These are phyloP conservation scores for Phengaris alcon DNA, from an alignment of 2,888 invertebrate genomes.

Conservation along the genomic window DNA sequence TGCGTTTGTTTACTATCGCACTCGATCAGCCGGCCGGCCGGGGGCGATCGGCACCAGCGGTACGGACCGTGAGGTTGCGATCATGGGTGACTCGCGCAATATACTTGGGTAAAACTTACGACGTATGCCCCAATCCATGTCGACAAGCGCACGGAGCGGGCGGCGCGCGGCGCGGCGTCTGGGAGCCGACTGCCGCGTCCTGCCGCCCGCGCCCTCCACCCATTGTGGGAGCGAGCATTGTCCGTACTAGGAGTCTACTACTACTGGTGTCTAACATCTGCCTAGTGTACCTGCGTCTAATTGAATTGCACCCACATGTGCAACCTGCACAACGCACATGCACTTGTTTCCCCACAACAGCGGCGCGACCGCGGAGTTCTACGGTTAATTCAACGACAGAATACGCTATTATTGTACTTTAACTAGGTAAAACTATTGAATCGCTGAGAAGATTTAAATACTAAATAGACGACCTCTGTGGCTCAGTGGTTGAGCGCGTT, in stretches of 20 bases:
- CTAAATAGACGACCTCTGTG: no score
- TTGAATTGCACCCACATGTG: not conserved
- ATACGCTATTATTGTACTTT: not conserved
- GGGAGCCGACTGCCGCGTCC: conserved; percentile 73
- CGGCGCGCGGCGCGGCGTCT: conserved; percentile 71
- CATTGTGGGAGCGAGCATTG: conserved; percentile 59
- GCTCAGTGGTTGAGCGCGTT: no score
- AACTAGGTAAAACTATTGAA: not conserved
- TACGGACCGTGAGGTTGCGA: conserved; percentile 37
- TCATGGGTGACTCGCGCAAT: conserved; percentile 38
- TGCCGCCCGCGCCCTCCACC: conserved; percentile 63
- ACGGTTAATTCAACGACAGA: not conserved
- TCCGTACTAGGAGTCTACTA: conserved; percentile 46
- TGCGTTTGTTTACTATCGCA: conserved; percentile 78
- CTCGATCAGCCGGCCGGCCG: conserved; percentile 52
- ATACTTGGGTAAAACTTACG: conserved; percentile 60
- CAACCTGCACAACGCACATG: conserved; percentile 13
- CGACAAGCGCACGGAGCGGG: conserved; percentile 49
- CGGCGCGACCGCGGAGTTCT: not conserved
- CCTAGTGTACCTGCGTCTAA: not conserved
- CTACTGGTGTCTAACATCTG: conserved; percentile 26
- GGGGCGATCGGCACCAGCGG: conserved; percentile 39
- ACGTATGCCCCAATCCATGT: conserved; percentile 78
- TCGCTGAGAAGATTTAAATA: no score
- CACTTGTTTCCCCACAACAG: not conserved